Conservation (phyloP, 2,113 vertebrate genomes). For the Notarius quadriscutis region DNA sequence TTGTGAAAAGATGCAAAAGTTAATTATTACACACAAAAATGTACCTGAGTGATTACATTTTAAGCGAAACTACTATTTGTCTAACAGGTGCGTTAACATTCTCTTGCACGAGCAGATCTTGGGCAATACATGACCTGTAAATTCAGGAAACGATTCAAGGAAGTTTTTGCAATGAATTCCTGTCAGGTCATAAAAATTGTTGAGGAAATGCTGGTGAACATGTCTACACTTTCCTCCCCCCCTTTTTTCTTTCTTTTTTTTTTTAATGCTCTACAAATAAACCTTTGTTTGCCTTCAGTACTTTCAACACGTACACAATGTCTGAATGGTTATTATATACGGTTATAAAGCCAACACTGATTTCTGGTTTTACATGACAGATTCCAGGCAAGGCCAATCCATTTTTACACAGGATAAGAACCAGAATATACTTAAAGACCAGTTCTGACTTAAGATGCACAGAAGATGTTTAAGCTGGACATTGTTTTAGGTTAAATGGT, state of each 20-base stretch:
- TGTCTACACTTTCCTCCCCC: not conserved
- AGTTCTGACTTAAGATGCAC: not conserved
- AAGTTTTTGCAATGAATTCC: constrained; percentile 30
- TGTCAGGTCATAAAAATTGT: not conserved
- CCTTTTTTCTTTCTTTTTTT: not conserved
- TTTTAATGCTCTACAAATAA: not conserved
- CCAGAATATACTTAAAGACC: not conserved
- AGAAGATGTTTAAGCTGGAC: not conserved
- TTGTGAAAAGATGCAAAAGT: not conserved
- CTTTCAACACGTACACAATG: not conserved
- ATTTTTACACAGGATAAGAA: not conserved
- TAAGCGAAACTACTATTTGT: not conserved
- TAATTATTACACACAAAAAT: not conserved
- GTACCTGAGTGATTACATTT: no score
- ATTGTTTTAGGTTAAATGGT: not conserved
- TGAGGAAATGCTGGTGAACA: constrained; percentile 5
- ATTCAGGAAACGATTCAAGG: constrained; percentile 11
- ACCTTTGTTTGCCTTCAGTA: constrained; percentile 7
- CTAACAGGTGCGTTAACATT: not conserved
- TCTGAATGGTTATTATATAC: not conserved
- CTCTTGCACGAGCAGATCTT: not conserved
- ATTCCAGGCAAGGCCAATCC: not conserved
- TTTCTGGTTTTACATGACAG: not conserved
- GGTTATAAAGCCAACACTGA: not conserved
- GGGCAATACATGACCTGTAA: not conserved